phyloP scores from a whole-genome alignment of 2,797 vertebrate genomes.

The Leucoraja ocellata region DNA sequence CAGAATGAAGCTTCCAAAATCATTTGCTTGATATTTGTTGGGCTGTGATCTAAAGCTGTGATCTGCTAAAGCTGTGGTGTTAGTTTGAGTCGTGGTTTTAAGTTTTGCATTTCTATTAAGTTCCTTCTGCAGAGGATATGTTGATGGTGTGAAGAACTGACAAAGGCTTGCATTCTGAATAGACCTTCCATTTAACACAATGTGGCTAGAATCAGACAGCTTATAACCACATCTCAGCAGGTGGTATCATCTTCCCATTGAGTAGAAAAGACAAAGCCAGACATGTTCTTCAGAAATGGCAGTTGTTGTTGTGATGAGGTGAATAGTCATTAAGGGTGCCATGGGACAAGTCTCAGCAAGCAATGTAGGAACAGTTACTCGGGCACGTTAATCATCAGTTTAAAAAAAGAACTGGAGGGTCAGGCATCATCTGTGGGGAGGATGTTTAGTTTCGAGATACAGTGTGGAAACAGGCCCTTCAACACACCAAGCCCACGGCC shows the following conservation, averaged over 20 bases:
- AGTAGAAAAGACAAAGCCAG: neutral
- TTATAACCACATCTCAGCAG: neutral
- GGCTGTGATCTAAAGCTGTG: neutral
- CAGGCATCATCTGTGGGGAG: no score
- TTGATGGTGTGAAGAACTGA: neutral
- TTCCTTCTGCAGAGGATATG: neutral
- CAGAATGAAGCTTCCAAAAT: neutral
- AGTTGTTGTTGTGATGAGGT: neutral
- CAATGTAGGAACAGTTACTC: neutral
- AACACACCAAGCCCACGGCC: no score
- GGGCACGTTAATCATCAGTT: neutral
- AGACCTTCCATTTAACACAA: neutral
- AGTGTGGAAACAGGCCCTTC: no score
- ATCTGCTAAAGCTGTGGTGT: neutral
- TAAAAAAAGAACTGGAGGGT: neutral
- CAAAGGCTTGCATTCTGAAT: neutral
- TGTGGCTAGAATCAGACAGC: neutral
- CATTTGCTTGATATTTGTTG: neutral
- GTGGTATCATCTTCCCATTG: neutral
- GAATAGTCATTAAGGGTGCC: neutral
- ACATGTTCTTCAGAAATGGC: neutral
- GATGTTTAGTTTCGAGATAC: no score
- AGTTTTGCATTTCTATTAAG: neutral
- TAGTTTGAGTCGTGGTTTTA: neutral
- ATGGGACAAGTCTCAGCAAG: neutral